These are phyloP conservation scores for Dendrocincla tyrannina DNA, from an alignment of 2,797 vertebrate genomes.

Conservation along the genomic window DNA sequence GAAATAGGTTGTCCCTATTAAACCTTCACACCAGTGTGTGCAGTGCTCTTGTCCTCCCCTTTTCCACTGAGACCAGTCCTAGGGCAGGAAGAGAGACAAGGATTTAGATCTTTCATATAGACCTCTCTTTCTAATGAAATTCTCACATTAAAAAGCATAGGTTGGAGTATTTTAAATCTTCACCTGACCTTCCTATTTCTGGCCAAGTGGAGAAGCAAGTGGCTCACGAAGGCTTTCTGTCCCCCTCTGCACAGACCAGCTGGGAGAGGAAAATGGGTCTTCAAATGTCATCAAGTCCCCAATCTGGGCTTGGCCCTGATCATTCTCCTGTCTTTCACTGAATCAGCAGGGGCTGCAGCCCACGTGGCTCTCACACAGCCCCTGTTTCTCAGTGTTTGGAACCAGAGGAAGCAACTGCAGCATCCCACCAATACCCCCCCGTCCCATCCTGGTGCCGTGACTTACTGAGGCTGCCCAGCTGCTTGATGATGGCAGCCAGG, in stretches of 20 bases:
- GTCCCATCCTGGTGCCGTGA: accelerated
- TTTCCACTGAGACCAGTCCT: neutral
- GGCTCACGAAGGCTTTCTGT: neutral
- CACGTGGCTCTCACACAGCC: accelerated
- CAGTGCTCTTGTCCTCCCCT: neutral
- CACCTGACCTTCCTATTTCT: neutral
- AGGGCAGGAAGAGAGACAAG: neutral
- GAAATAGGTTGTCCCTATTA: neutral
- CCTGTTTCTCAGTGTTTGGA: accelerated
- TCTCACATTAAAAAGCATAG: neutral
- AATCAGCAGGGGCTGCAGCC: neutral
- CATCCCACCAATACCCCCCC: accelerated
- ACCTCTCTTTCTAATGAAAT: neutral
- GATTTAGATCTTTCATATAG: neutral
- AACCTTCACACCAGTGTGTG: neutral
- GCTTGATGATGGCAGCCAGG: constrained; percentile 91
- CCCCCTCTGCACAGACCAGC: neutral
- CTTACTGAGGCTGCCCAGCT: constrained; percentile 92
- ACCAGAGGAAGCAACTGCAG: accelerated
- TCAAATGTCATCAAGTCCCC: neutral
- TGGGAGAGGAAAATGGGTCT: neutral
- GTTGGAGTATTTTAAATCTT: neutral
- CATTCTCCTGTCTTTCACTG: neutral
- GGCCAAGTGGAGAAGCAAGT: neutral
- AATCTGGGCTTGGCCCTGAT: neutral